Base-by-base conservation (phyloP, 2,888 invertebrate genomes). In the Tromatobia lineatoria region DNA sequence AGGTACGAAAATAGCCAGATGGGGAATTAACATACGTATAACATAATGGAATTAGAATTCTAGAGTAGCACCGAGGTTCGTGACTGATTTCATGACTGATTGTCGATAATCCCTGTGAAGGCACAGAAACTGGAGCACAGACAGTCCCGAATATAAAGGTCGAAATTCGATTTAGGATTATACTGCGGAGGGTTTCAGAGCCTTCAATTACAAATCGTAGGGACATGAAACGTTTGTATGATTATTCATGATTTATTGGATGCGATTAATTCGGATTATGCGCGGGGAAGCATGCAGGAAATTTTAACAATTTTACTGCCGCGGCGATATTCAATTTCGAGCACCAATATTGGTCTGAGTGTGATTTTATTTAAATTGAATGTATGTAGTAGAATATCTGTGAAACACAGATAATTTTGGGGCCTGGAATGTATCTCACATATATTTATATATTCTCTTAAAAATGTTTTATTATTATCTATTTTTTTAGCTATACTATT, bases 21-120 rank as follows among this genome's bases (percentile, higher is more conserved):
- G 91, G 88, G 84, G 75, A 76, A 91, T 91, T 91, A 91, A 89
- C 91, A 91, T 91, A 90, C 87, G 88, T 87, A 90, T 89, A 66
- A 79, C 69, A 67, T 59, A 67, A 77, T 50, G 76, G 82, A 57
- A 82, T 84, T 82, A 81, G 79, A 84, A 82, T 74, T 59, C 54
- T 23, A 38, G 59, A 76, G 52, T 59, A 67, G 29, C n/a, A 29
- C 29, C 18, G 77, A 73, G 69, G 23, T 57, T 67, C 66, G 64
- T 64, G 64, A 64, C 75, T 77, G 79, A 83, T 83, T 81, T 74
- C 61, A 52, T 74, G 76, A 78, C 80, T 70, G 78, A 80, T 85
- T 74, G 80, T 66, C 75, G 64, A 76, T 76, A 83, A 71, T 80
- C 71, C 71, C 52, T 38, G 61, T 20, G 45, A 64, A 42, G 38